Evolutionary conservation across 2,797 vertebrate species (phyloP).

Genomic region (Oreochromis grahami): DNA sequence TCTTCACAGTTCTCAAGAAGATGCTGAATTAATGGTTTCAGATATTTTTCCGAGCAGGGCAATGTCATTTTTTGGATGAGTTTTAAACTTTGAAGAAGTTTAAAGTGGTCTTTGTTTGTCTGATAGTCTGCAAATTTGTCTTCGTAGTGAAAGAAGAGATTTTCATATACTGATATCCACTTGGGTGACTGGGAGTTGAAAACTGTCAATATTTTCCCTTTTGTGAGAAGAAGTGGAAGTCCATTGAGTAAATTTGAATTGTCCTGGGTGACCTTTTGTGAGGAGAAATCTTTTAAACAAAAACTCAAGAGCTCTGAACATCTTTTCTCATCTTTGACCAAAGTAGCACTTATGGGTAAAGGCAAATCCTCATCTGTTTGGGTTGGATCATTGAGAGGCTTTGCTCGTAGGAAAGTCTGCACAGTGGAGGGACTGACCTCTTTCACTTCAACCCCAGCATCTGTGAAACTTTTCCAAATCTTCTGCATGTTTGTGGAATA

Average conservation of each 20-base stretch:
- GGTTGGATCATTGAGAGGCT: slow-evolving; percentile 56
- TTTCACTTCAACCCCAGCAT: slow-evolving; percentile 53
- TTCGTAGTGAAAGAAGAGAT: slow-evolving; percentile 48
- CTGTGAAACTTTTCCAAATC: slow-evolving; percentile 44
- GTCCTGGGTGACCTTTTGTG: fast-evolving
- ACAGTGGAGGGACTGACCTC: slow-evolving; percentile 48
- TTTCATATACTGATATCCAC: slow-evolving; percentile 38
- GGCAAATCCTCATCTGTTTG: slow-evolving; percentile 9
- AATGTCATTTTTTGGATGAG: slow-evolving; percentile 57
- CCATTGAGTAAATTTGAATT: slow-evolving; percentile 12
- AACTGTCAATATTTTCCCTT: slow-evolving; percentile 60
- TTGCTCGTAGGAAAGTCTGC: slow-evolving; percentile 54
- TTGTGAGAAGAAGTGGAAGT: slow-evolving; percentile 75
- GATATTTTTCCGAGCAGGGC: slow-evolving; percentile 19
- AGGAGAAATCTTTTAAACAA: slow-evolving; percentile 40
- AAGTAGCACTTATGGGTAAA: slow-evolving; percentile 56
- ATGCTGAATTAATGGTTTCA: slow-evolving; percentile 38
- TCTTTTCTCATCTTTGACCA: slow-evolving; percentile 53
- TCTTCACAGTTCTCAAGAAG: slow-evolving; percentile 39
- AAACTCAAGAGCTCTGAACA: slow-evolving; percentile 62
- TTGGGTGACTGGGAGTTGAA: slow-evolving; percentile 59
- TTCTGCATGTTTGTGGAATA: neutral
- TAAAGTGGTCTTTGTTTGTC: fast-evolving
- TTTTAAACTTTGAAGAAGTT: slow-evolving; percentile 14
- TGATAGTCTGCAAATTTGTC: slow-evolving; percentile 53